A percentile compares a stretch with the other conserved stretches of the same genome.
phyloP scores from a whole-genome alignment of 2,113 vertebrate species.

The Urocitellus parryii region DNA sequence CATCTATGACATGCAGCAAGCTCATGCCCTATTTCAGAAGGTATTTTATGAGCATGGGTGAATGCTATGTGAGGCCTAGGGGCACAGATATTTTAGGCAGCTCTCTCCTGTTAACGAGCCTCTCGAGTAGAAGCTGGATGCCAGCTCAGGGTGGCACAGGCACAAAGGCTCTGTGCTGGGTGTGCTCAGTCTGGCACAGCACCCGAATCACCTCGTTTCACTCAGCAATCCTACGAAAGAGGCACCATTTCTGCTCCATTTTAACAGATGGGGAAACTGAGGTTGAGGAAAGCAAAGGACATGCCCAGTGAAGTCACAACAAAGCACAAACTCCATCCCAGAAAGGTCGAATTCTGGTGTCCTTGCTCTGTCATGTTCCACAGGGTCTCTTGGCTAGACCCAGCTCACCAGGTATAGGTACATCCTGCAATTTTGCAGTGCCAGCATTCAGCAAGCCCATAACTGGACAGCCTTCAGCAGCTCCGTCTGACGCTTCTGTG shows the following conservation, averaged over 20 bases:
- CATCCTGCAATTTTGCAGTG: fast-evolving
- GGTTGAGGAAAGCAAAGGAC: not conserved
- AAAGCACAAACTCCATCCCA: not conserved
- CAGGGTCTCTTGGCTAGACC: not conserved
- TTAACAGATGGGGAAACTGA: not conserved
- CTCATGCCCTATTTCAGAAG: not conserved
- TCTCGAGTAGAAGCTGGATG: no score
- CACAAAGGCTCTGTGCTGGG: fast-evolving
- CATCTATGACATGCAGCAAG: not conserved
- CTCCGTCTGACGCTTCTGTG: not conserved
- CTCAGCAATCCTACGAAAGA: not conserved
- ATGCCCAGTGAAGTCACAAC: not conserved
- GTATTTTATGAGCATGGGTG: not conserved
- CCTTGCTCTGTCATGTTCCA: not conserved
- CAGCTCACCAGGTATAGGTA: not conserved
- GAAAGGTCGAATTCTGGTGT: not conserved
- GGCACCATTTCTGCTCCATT: not conserved
- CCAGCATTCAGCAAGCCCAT: not conserved
- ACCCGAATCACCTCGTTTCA: not conserved
- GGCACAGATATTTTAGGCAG: not conserved
- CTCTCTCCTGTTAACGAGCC: not conserved
- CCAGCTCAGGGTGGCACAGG: not conserved
- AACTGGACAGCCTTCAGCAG: no score
- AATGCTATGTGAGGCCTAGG: not conserved
- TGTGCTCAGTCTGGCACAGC: not conserved